Evolutionary conservation across 37 sponge, comb jelly and placozoan genomes (phyloP).

Genomic region (Ephydatia muelleri): DNA sequence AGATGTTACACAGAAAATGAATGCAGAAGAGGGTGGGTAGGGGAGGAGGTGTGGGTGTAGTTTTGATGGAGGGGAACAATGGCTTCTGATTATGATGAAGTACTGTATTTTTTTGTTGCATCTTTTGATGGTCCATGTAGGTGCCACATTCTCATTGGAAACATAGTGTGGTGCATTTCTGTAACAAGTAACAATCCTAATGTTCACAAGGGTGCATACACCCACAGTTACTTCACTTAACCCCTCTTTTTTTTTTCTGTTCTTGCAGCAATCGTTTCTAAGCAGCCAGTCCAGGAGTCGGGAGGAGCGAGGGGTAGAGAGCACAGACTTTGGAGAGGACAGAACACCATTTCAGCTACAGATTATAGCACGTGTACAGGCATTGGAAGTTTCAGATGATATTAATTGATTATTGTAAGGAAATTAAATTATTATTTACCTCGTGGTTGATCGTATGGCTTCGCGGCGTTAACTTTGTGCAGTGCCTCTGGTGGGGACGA

Average conservation of each 20-base stretch:
- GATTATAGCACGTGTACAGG: constrained; percentile 79
- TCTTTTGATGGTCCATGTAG: no score
- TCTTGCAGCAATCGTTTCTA: constrained; percentile 35
- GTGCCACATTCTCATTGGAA: no score
- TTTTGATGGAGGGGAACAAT: no score
- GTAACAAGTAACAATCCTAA: no score
- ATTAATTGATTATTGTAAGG: neutral
- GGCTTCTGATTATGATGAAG: neutral
- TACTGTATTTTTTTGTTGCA: no score
- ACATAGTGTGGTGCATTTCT: no score
- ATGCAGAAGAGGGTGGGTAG: no score
- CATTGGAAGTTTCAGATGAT: constrained; percentile 69
- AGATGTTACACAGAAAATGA: no score
- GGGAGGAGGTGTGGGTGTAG: no score
- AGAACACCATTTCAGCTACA: constrained; percentile 83
- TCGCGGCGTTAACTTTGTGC: neutral
- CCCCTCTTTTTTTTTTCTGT: neutral
- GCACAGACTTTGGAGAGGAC: constrained; percentile 77
- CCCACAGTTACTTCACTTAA: no score
- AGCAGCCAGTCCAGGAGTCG: constrained; percentile 40
- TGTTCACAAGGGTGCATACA: no score
- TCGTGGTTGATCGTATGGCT: neutral
- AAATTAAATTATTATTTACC: constrained; percentile 1
- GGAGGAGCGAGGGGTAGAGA: constrained; percentile 59
- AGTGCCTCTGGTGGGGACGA: neutral